These are phyloP conservation scores for Lysandra coridon DNA, from an alignment of 2,888 invertebrate genomes.

Conservation along the genomic window DNA sequence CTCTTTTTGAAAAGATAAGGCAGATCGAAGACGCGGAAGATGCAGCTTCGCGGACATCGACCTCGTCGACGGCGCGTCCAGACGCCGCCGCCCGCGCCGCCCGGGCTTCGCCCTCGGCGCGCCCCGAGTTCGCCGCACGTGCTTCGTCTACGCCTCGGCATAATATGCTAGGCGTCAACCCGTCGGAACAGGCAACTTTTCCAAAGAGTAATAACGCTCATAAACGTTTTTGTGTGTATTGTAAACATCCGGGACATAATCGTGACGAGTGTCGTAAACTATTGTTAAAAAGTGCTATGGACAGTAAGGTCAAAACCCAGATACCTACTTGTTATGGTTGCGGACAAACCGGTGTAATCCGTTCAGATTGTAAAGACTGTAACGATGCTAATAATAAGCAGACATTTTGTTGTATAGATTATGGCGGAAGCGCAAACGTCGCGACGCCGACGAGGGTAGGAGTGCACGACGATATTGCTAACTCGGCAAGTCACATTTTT, in stretches of 20 bases:
- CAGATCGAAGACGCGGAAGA: background rate
- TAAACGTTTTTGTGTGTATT: too few relatives aligned
- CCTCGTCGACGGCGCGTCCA: background rate
- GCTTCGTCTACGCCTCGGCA: background rate
- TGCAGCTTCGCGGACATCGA: background rate
- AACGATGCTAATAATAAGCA: too few relatives aligned
- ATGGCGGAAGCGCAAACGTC: too few relatives aligned
- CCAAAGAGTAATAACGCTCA: background rate
- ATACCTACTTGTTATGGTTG: background rate
- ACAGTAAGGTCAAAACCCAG: background rate
- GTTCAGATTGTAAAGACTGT: too few relatives aligned
- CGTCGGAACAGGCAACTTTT: background rate
- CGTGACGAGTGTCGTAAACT: background rate
- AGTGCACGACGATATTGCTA: too few relatives aligned
- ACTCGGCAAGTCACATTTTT: too few relatives aligned
- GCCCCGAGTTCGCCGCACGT: background rate
- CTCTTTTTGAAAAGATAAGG: background rate
- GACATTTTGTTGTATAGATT: too few relatives aligned
- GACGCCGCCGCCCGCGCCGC: background rate
- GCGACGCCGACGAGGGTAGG: too few relatives aligned
- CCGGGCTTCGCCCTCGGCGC: background rate
- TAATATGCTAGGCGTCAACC: background rate
- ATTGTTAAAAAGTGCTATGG: background rate
- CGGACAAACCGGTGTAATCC: background rate
- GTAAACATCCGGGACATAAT: background rate